Evolutionary conservation across 2,888 invertebrate genomes (phyloP).

Genomic region (Mimachlamys varia): DNA sequence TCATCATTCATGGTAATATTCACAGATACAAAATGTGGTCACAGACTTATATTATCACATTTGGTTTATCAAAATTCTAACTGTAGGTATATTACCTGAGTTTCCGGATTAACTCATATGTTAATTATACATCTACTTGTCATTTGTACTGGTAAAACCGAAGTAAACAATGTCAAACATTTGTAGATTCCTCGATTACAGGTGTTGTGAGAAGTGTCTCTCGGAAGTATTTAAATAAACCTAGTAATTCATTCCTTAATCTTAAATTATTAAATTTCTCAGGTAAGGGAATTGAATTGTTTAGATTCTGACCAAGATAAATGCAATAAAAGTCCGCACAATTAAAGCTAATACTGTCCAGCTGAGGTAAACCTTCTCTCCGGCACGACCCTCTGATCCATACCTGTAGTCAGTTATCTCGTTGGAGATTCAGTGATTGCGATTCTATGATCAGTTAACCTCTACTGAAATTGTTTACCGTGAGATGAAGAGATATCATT

Average conservation of each 20-base stretch:
- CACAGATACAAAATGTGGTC: background rate
- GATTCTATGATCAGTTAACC: background rate
- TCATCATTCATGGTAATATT: background rate
- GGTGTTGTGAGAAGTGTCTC: background rate
- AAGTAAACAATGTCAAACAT: background rate
- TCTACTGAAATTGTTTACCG: background rate
- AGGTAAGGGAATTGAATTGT: background rate
- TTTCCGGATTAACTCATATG: conserved; percentile 2
- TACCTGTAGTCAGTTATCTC: conserved; percentile 21
- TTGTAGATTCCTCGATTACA: background rate
- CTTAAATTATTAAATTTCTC: background rate
- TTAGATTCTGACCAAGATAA: background rate
- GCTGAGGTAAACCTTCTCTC: background rate
- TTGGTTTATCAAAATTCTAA: background rate
- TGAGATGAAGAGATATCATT: conserved; percentile 3
- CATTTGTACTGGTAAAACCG: background rate
- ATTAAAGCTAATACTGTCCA: background rate
- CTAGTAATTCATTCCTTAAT: background rate
- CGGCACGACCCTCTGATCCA: background rate
- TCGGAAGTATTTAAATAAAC: background rate
- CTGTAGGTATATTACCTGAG: background rate
- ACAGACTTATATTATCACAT: background rate
- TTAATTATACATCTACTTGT: background rate
- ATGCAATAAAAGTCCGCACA: background rate
- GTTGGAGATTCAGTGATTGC: background rate